Base-by-base conservation (phyloP, 2,113 vertebrate genomes). In the Sapayoa aenigma region DNA sequence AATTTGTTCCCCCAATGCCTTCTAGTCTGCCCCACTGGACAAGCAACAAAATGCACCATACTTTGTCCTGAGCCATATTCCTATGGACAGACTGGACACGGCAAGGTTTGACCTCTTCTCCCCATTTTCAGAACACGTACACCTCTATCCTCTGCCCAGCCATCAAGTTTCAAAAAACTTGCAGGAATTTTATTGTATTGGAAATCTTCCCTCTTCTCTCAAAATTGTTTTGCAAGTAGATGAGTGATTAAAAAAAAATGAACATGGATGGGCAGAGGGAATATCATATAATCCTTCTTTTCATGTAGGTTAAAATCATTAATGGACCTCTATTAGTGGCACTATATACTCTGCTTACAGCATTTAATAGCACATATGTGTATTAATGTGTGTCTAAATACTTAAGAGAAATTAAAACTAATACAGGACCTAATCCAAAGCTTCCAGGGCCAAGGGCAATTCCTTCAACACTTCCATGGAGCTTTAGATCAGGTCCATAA, bases 1-100 rank as follows among this genome's bases (percentile, higher is more conserved):
- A 28, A n/a, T n/a, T 41, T 0, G 0, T 22, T 81, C 9, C 39
- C 6, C 15, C 46, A 19, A 14, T 19, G 19, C 8, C 7, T 42
- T 62, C 52, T 37, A 33, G 20, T 58, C 67, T 76, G 35, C 3
- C 17, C 25, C 49, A 12, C n/a, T 6, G 27, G 35, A 68, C 19
- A 79, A 88, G 8, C 27, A 72, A 17, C 21, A 82, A 79, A 87
- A 63, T 22, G 50, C 17, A 41, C 11, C 4, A 0, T 11, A 22
- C 18, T 19, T 83, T 87, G 31, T 95, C 72, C 68, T 49, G 33
- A 82, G 52, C 33, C 23, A 9, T 33, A 28, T 77, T 53, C 24
- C 68, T n/a, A 3, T 1, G 3, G 35, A 22, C 68, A 77, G 46
- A 25, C 27, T 44, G 30, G 22, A 19, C 12, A 14, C 6, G 25